phyloP scores from a whole-genome alignment of 2,888 invertebrate genomes.

The Oasisia sp. region DNA sequence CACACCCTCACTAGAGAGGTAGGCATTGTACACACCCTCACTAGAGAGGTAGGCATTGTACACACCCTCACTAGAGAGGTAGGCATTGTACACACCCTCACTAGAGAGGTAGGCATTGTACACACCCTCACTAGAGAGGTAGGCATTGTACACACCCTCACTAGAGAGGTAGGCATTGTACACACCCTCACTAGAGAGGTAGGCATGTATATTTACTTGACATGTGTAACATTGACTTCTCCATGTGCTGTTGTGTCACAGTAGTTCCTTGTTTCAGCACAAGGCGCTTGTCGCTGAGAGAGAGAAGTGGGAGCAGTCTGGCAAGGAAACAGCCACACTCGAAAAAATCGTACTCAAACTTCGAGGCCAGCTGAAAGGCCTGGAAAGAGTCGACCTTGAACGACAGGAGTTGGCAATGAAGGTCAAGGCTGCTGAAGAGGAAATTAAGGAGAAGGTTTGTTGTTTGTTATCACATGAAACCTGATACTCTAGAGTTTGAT shows the following conservation, averaged over 20 bases:
- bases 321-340: constrained; percentile 47
- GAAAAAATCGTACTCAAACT: constrained; percentile 51
- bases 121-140: no score
- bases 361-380: constrained; percentile 47
- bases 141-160: no score
- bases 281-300: constrained; percentile 22
- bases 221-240: background rate
- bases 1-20: no score
- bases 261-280: constrained; percentile 23
- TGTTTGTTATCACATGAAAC: background rate
- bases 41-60: no score
- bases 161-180: no score
- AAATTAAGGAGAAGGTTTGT: constrained; percentile 39
- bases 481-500: no score
- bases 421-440: constrained; percentile 41
- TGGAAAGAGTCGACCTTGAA: constrained; percentile 38
- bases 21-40: no score
- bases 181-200: no score
- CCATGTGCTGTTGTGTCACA: background rate
- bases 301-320: constrained; percentile 45
- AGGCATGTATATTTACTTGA: no score
- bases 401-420: constrained; percentile 39
- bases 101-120: no score
- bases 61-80: no score
- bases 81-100: no score